Evolutionary conservation across 2,797 vertebrate species (phyloP).

Genomic region (Rallus crepitans): DNA sequence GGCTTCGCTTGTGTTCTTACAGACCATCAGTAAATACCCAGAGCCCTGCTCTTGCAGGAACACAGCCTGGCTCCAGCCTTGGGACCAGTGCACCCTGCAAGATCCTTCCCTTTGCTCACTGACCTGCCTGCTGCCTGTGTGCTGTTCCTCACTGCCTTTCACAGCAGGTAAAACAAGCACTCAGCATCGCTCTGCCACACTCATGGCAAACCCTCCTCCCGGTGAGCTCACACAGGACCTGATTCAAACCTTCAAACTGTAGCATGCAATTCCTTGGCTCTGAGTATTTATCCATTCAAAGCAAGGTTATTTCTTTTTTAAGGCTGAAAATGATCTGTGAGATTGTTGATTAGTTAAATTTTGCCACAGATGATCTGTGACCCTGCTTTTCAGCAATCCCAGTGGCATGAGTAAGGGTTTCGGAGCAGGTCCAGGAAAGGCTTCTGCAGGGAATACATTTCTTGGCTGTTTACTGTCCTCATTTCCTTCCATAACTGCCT

Average conservation of each 20-base stretch:
- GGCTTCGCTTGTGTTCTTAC: not conserved
- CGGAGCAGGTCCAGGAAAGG: not conserved
- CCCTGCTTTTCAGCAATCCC: not conserved
- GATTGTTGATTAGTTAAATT: not conserved
- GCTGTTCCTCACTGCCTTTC: not conserved
- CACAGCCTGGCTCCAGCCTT: not conserved
- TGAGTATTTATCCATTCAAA: not conserved
- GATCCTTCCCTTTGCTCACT: not conserved
- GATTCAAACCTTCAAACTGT: not conserved
- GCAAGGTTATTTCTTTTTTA: not conserved
- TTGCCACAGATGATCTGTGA: not conserved
- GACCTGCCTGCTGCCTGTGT: not conserved
- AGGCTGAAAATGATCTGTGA: not conserved
- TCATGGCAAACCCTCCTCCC: not conserved
- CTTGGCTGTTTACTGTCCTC: not conserved
- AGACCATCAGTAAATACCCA: not conserved
- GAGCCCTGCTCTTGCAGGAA: not conserved
- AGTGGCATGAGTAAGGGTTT: not conserved
- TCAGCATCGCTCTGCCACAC: not conserved
- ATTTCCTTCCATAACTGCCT: not conserved
- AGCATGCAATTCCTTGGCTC: not conserved
- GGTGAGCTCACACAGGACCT: not conserved
- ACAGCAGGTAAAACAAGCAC: not conserved
- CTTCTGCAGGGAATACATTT: not conserved
- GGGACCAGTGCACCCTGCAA: fast-evolving